These are phyloP conservation scores for Trinorchestia longiramus DNA, from an alignment of 1,140 invertebrate genomes.

Conservation along the genomic window DNA sequence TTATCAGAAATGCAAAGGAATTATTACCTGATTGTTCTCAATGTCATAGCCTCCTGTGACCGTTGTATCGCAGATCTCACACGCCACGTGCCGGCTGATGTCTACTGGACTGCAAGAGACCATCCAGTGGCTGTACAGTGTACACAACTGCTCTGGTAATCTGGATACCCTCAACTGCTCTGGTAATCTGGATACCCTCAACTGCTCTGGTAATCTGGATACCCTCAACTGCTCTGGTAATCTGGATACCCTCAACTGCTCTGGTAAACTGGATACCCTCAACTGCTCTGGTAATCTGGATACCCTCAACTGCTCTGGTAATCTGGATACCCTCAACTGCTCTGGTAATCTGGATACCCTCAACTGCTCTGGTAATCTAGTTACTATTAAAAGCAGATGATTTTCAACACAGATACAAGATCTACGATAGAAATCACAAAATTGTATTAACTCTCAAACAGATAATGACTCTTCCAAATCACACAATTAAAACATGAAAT, in stretches of 20 bases:
- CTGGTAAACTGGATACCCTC: too few relatives aligned
- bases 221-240: too few relatives aligned
- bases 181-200: too few relatives aligned
- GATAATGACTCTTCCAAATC: neutral
- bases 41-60: constrained; percentile 95
- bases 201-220: too few relatives aligned
- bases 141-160: neutral
- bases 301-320: too few relatives aligned
- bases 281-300: too few relatives aligned
- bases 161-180: too few relatives aligned
- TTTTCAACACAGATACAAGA: neutral
- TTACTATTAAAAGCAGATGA: neutral
- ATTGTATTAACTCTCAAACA: neutral
- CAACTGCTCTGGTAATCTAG: too few relatives aligned
- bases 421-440: neutral
- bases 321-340: too few relatives aligned
- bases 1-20: too few relatives aligned
- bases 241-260: too few relatives aligned
- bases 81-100: constrained; percentile 83
- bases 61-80: constrained; percentile 86
- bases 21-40: constrained; percentile 82
- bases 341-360: too few relatives aligned
- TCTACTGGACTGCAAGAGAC: constrained; percentile 60
- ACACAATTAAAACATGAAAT: neutral
- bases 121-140: neutral